These are phyloP conservation scores for Dasyurus viverrinus DNA, from an alignment of 2,113 vertebrate genomes.

Conservation along the genomic window DNA sequence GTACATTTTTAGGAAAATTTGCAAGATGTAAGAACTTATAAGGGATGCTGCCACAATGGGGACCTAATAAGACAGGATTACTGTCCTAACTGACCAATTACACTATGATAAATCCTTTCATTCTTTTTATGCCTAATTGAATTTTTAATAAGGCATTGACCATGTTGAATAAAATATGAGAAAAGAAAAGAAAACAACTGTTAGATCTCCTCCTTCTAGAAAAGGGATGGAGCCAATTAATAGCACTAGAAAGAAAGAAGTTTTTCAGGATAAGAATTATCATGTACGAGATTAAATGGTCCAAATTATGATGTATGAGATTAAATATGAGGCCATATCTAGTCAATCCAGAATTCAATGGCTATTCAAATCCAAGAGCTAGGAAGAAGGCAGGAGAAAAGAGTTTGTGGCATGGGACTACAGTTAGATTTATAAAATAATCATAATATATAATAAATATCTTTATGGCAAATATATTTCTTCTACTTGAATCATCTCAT, in stretches of 20 bases:
- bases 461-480: background rate
- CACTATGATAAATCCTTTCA: background rate
- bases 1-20: background rate
- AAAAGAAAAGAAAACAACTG: background rate
- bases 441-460: background rate
- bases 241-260: background rate
- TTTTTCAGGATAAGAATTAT: background rate
- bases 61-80: background rate
- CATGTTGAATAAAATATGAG: background rate
- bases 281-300: background rate
- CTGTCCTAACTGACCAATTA: background rate
- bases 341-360: background rate
- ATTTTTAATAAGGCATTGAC: background rate
- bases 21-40: background rate
- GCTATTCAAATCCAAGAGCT: background rate
- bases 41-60: background rate
- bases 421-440: background rate
- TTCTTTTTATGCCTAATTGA: background rate
- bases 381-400: background rate
- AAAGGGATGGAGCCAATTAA: background rate
- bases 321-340: background rate
- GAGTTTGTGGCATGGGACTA: background rate
- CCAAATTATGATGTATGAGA: background rate
- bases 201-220: background rate
- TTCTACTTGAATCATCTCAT: background rate